Conservation (phyloP, 2,797 vertebrate species). For the Acomys russatus region DNA sequence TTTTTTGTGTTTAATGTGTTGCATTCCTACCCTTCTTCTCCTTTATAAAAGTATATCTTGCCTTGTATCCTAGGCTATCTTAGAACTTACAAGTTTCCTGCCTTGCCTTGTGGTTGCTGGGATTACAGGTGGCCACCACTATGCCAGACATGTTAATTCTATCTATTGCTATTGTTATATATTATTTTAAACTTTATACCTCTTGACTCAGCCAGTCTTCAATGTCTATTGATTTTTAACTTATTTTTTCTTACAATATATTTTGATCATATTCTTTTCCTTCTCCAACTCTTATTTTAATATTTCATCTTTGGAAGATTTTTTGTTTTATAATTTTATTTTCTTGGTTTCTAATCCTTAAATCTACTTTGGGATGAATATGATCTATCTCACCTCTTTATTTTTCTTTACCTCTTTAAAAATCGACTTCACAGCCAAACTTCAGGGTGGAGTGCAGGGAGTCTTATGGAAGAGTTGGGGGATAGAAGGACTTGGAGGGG, state of each 20-base stretch:
- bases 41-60: too few species aligned
- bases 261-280: background rate
- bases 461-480: too few species aligned
- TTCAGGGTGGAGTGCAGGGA: too few species aligned
- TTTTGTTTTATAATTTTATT: constrained; percentile 43
- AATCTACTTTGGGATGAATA: constrained; percentile 6
- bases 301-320: constrained; percentile 38
- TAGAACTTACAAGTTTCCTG: too few species aligned
- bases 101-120: too few species aligned
- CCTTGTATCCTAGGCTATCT: too few species aligned
- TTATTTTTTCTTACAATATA: background rate
- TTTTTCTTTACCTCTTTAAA: background rate
- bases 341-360: constrained; percentile 40
- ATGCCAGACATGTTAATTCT: background rate
- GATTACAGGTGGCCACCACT: too few species aligned
- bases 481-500: too few species aligned
- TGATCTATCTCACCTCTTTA: constrained; percentile 6
- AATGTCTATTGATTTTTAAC: constrained; percentile 41
- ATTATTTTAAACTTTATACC: constrained; percentile 11
- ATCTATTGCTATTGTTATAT: constrained; percentile 18
- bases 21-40: too few species aligned
- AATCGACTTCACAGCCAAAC: too few species aligned
- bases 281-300: background rate
- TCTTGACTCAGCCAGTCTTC: background rate
- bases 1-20: too few species aligned